phyloP scores from a whole-genome alignment of 2,888 invertebrate genomes.

The Mesoligia furuncula region DNA sequence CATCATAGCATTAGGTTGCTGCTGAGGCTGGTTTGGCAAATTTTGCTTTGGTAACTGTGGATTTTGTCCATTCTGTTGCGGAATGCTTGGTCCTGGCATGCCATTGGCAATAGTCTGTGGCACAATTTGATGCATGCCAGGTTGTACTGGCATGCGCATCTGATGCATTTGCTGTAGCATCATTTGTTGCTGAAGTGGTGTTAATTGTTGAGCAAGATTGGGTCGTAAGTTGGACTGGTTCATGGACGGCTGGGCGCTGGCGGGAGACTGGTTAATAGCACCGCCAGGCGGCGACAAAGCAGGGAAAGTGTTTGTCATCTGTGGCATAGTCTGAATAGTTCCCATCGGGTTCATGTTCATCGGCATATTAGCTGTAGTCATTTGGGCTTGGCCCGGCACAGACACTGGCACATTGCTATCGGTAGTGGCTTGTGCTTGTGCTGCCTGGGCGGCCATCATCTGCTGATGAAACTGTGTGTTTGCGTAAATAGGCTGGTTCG shows the following conservation, averaged over 20 bases:
- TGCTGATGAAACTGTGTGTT: constrained; percentile 89
- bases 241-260: constrained; percentile 74
- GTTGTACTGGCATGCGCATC: constrained; percentile 82
- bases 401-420: constrained; percentile 75
- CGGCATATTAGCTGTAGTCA: constrained; percentile 82
- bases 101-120: constrained; percentile 77
- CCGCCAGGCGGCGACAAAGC: constrained; percentile 78
- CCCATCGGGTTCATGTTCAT: constrained; percentile 80
- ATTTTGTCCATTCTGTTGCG: constrained; percentile 78
- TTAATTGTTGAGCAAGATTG: constrained; percentile 76
- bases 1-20: constrained; percentile 74
- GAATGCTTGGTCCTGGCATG: constrained; percentile 70
- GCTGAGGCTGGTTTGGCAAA: constrained; percentile 78
- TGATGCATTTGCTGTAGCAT: constrained; percentile 87
- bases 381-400: constrained; percentile 80
- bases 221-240: constrained; percentile 80
- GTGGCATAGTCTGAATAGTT: constrained; percentile 82
- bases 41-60: constrained; percentile 77
- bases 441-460: constrained; percentile 74
- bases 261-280: constrained; percentile 75
- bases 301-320: constrained; percentile 78
- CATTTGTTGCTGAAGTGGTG: constrained; percentile 81
- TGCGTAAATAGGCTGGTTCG: constrained; percentile 88
- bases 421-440: constrained; percentile 76
- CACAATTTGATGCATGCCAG: constrained; percentile 80